A percentile compares a stretch with the other conserved stretches of the same genome.
These are phyloP conservation scores for Melieria picta DNA, from an alignment of 2,888 invertebrate species.

Conservation along the genomic window DNA sequence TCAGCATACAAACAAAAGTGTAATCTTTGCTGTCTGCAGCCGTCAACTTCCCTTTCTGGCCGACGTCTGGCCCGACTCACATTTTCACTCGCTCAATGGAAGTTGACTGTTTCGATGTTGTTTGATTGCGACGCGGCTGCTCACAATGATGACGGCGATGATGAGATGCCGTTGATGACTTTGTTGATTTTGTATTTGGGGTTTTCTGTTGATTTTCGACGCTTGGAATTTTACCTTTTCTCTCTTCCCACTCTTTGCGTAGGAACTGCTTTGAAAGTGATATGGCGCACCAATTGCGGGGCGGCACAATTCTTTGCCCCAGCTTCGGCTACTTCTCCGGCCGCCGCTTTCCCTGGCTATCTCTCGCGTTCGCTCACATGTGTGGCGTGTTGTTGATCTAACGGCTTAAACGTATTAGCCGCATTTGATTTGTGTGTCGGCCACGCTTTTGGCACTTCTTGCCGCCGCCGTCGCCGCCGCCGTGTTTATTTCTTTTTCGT, in stretches of 20 bases:
- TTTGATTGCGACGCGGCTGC: too few relatives aligned
- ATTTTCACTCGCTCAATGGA: too few relatives aligned
- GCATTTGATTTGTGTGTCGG: slow-evolving; percentile 3
- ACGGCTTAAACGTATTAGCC: slow-evolving; percentile 33
- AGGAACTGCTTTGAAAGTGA: slow-evolving; percentile 19
- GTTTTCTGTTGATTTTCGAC: background rate
- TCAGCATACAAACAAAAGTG: too few relatives aligned
- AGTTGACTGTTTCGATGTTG: too few relatives aligned
- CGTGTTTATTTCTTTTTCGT: too few relatives aligned
- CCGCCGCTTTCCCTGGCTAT: background rate
- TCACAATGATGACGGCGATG: background rate
- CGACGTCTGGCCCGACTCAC: too few relatives aligned
- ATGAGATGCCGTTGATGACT: background rate
- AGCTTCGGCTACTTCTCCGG: background rate
- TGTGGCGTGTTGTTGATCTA: slow-evolving; percentile 28
- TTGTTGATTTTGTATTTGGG: background rate
- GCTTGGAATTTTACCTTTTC: too few relatives aligned
- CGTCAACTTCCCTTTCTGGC: too few relatives aligned
- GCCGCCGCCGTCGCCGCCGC: background rate
- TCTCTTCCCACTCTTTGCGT: background rate
- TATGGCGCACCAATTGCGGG: background rate
- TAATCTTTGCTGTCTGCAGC: too few relatives aligned
- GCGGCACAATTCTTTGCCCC: background rate
- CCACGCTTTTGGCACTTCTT: background rate
- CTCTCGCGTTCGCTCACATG: slow-evolving; percentile 18